Evolutionary conservation across 64 coral and sea anemone species (phyloP).

Genomic region (Porites australiensis): DNA sequence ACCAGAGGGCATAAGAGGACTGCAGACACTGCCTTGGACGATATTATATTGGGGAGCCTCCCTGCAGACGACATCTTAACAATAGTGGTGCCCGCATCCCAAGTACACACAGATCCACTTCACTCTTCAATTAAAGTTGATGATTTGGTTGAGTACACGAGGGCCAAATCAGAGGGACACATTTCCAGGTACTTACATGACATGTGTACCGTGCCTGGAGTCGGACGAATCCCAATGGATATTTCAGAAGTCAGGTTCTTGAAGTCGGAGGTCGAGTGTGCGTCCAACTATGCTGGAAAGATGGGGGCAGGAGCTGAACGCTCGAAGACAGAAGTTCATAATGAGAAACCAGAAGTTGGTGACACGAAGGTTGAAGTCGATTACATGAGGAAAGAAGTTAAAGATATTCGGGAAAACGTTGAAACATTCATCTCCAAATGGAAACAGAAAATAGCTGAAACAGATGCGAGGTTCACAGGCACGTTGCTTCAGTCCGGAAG

Average conservation of each 20-base stretch:
- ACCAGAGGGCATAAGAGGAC: not conserved
- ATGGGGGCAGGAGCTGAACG: not conserved
- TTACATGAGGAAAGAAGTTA: not conserved
- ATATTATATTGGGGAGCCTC: constrained; percentile 19
- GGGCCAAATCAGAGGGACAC: not conserved
- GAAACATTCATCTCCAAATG: constrained; percentile 28
- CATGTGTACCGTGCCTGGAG: constrained; percentile 25
- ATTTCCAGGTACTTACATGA: constrained; percentile 25
- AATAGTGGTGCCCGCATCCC: not conserved
- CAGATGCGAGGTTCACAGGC: constrained; percentile 38
- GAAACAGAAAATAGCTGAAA: constrained; percentile 30
- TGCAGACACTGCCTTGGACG: not conserved
- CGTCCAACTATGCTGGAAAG: not conserved
- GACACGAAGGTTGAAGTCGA: not conserved
- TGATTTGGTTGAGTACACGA: constrained; percentile 30
- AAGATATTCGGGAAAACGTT: not conserved
- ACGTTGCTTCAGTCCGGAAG: constrained; percentile 39
- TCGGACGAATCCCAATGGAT: constrained; percentile 5
- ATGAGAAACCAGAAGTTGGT: not conserved
- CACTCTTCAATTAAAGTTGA: not conserved
- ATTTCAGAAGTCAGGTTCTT: not conserved
- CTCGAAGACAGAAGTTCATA: not conserved
- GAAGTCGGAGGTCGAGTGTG: not conserved
- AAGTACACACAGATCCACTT: not conserved
- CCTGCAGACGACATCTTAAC: constrained; percentile 57